Evolutionary conservation across 2,113 vertebrate genomes (phyloP), one percentile per base, ranked within the genome.

Genomic region (Perca fluviatilis): DNA sequence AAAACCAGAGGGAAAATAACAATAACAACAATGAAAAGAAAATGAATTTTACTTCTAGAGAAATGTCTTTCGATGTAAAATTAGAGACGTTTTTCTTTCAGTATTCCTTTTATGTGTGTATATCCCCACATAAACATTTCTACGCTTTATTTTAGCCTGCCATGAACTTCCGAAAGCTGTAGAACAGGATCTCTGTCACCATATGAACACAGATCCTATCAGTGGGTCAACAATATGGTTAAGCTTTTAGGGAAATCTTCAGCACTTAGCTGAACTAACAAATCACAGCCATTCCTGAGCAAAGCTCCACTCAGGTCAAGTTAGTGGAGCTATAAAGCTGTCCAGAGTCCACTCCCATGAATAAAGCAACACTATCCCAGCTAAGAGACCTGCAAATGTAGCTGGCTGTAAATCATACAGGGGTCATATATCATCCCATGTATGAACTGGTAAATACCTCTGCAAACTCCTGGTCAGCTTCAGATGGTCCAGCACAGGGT

Each of bases 391-490:
- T 68, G 10, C 33, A 67, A 30, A 10, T 40, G 8, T 40, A 9
- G 36, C 8, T 40, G 36, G 36, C 36, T 61, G 4, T 21, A 58
- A 10, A 27, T 54, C 27, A 36, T 50, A 63, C 9, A 43, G 19
- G 3, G 60, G 5, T 50, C 1, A 2, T 5, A 63, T 56, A 27
- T 27, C 27, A 27, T 27, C 8, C 21, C 15, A 62, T 27, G 19
- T 16, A 50, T 63, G 47, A 53, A 53, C 3, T 13, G 16, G 4
- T 57, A 74, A 78, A 74, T 93, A 94, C 92, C 91, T 93, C 60
- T 74, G 92, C 93, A 88, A 94, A 86, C 56, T 85, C 71, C 89
- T 56, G 79, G 23, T 93, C 81, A 8, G 80, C 89, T 71, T 88
- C 89, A 53, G 84, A 40, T 3, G 69, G 58, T 61, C 49, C 88